These are phyloP conservation scores for Sabellastarte sp. DNA, from an alignment of 2,888 invertebrate species.

Conservation along the genomic window DNA sequence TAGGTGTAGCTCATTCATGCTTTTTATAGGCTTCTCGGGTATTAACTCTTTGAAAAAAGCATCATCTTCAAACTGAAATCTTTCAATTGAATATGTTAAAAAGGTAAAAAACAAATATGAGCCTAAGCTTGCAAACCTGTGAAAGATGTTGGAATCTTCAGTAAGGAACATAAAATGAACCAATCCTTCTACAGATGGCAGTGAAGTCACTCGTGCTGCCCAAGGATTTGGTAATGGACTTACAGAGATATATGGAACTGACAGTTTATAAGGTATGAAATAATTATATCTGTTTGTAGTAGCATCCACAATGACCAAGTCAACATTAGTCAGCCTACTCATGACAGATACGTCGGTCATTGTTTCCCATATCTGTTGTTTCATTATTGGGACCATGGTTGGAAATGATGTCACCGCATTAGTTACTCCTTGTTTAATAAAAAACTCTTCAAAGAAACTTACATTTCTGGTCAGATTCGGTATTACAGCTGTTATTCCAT, in stretches of 20 bases:
- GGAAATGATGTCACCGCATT: background rate
- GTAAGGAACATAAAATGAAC: background rate
- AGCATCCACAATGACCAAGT: background rate
- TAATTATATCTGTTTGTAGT: background rate
- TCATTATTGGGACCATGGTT: background rate
- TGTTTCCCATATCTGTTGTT: no score
- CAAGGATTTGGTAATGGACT: background rate
- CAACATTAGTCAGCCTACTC: background rate
- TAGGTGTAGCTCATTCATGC: background rate
- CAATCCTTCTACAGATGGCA: slow-evolving; percentile 8
- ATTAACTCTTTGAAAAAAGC: no score
- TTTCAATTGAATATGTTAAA: background rate
- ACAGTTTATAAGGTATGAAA: slow-evolving; percentile 10
- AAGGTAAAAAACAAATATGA: background rate
- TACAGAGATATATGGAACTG: slow-evolving; percentile 6
- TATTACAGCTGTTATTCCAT: no score
- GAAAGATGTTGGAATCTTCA: background rate
- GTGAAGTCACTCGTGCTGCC: background rate
- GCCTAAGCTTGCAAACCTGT: background rate
- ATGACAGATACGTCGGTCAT: background rate
- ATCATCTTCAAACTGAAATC: background rate
- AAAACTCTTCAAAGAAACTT: background rate
- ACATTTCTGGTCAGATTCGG: background rate
- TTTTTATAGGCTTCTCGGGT: slow-evolving; percentile 1
- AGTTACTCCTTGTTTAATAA: background rate